A percentile compares a stretch with the other conserved stretches of the same genome.
phyloP scores from a whole-genome alignment of 1,140 invertebrate species.

The Camponotus vicinus region DNA sequence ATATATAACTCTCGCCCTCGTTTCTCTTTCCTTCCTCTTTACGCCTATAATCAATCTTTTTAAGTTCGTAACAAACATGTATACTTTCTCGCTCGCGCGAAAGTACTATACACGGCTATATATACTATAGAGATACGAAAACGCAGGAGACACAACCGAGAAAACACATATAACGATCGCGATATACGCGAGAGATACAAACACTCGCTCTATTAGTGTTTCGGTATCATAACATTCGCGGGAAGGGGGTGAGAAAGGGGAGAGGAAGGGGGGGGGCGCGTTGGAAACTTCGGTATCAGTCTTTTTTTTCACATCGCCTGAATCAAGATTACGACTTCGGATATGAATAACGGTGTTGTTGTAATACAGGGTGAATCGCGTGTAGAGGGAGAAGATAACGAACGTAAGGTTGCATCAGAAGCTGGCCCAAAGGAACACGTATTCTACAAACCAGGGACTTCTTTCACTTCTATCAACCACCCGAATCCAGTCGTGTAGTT shows the following conservation, averaged over 20 bases:
- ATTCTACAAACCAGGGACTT: conserved; percentile 4
- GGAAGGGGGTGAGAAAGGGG: neutral
- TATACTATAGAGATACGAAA: conserved; percentile 43
- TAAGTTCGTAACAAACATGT: conserved; percentile 51
- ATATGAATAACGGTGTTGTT: conserved; percentile 56
- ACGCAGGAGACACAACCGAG: conserved; percentile 47
- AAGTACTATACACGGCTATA: conserved; percentile 55
- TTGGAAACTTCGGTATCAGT: conserved; percentile 62
- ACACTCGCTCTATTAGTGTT: conserved; percentile 43
- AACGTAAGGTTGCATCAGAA: neutral
- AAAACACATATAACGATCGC: conserved; percentile 43
- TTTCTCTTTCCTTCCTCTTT: conserved; percentile 47
- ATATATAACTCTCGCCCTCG: conserved; percentile 48
- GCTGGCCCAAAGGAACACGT: neutral
- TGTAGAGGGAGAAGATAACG: neutral
- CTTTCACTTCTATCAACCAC: neutral
- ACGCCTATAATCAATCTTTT: conserved; percentile 59
- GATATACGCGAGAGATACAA: conserved; percentile 53
- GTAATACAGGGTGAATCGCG: conserved; percentile 26
- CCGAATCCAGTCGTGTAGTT: conserved; percentile 20
- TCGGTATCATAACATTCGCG: conserved; percentile 53
- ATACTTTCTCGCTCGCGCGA: conserved; percentile 53
- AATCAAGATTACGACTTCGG: conserved; percentile 60
- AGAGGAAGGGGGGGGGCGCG: neutral
- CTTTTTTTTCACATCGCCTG: conserved; percentile 65